A percentile compares a stretch with the other conserved stretches of the same genome.
Evolutionary conservation across 2,888 invertebrate genomes (phyloP).

Genomic region (Onchidella celtica): DNA sequence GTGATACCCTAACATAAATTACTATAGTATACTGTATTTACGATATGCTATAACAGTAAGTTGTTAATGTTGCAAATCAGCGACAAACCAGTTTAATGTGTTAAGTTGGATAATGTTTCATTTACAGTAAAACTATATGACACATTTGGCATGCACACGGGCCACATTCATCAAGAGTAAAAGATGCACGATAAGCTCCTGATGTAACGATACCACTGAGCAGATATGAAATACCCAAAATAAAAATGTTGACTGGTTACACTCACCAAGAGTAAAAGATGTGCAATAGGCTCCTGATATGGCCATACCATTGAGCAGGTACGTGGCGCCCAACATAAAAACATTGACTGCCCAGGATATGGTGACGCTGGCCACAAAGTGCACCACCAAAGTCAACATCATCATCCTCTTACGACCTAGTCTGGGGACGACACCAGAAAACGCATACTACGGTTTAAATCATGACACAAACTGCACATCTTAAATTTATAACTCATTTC

Average conservation of each 20-base stretch:
- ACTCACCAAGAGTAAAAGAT: slow-evolving; percentile 86
- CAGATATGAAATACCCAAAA: slow-evolving; percentile 86
- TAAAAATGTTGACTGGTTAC: too few species aligned
- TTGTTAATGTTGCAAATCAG: too few species aligned
- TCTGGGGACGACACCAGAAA: neutral
- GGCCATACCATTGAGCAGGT: slow-evolving; percentile 86
- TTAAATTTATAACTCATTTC: too few species aligned
- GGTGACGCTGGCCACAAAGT: slow-evolving; percentile 13
- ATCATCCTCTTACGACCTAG: slow-evolving; percentile 22
- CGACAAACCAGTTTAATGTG: too few species aligned
- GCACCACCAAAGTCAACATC: neutral
- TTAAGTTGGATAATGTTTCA: too few species aligned
- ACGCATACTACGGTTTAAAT: neutral
- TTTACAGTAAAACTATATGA: too few species aligned
- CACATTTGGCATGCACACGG: too few species aligned
- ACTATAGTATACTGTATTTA: too few species aligned
- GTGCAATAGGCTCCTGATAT: slow-evolving; percentile 90
- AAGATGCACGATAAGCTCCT: slow-evolving; percentile 89
- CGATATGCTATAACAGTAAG: too few species aligned
- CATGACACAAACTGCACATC: neutral
- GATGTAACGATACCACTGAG: slow-evolving; percentile 87
- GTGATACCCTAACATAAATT: too few species aligned
- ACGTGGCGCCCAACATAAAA: slow-evolving; percentile 86
- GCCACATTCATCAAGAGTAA: slow-evolving; percentile 84
- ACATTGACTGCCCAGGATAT: slow-evolving; percentile 86